Evolutionary conservation across 2,113 vertebrate species (phyloP), one percentile per base, ranked within the genome.

Genomic region (Physeter macrocephalus): DNA sequence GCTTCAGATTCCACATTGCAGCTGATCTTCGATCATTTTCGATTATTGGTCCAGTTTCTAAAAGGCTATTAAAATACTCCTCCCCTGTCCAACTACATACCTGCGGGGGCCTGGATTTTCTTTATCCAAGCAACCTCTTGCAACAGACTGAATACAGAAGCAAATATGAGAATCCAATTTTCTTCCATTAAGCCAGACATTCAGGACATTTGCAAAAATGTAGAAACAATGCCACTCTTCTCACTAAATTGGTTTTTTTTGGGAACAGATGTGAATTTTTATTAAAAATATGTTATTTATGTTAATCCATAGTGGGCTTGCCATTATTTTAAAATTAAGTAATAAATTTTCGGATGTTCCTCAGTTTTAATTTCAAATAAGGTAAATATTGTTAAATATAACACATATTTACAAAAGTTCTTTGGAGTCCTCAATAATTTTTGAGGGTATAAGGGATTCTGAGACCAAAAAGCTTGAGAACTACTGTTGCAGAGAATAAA

Each of bases 401-500:
- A 59, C 49, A 17, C 20, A 18, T 25, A 61, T 8, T 54, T 54
- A 66, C 57, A 5, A 5, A 94, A 34, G 67, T 36, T 66, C 8
- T 72, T 66, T 9, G 2, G 39, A 21, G 1, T 34, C 86, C 46
- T 82, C 41, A 52, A 14, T 18, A 27, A 52, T 18, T 72, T 39
- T 74, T n/a, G 36, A 71, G 66, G 59, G 11, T 39, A 4, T 52
- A 39, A 81, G 39, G 41, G 57, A 18, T 29, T n/a, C 23, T 43
- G 49, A 43, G 9, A 21, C 12, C 59, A 52, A 25, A 66, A 34
- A 6, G 23, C 52, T 34, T 61, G 72, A 75, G 66, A 11, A 39
- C n/a, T 4, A 4, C n/a, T 13, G 0, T 75, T 6, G 4, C 6
- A 13, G 1, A 41, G n/a, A 71, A 34, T n/a, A 34, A 2, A 52